phyloP scores from a whole-genome alignment of 1,140 invertebrate genomes.

The Diorhabda sublineata region DNA sequence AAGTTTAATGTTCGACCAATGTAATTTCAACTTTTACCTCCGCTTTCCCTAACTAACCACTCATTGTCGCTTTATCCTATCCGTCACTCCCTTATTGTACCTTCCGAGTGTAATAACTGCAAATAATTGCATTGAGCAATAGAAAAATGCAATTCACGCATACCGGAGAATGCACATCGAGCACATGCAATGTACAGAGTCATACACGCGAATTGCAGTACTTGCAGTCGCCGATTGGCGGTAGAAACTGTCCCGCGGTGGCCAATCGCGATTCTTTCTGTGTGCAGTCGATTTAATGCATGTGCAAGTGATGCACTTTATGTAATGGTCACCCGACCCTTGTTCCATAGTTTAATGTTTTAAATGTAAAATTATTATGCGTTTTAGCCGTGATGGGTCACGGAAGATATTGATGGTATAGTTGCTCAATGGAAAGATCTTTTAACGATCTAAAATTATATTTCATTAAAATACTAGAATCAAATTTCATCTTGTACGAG shows the following conservation, averaged over 20 bases:
- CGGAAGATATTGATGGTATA: too few relatives aligned
- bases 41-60: not conserved
- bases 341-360: not conserved
- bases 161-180: conserved; percentile 2
- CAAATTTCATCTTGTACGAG: too few relatives aligned
- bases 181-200: conserved; percentile 4
- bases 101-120: not conserved
- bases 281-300: conserved; percentile 9
- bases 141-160: conserved; percentile 9
- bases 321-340: conserved; percentile 12
- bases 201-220: conserved; percentile 14
- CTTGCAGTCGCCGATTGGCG: conserved; percentile 13
- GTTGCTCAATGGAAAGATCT: too few relatives aligned
- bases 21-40: not conserved
- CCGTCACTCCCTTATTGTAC: not conserved
- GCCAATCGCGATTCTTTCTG: not conserved
- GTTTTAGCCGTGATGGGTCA: too few relatives aligned
- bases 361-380: too few relatives aligned
- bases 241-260: not conserved
- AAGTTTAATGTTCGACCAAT: not conserved
- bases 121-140: conserved; percentile 8
- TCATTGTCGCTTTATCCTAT: not conserved
- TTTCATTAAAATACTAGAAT: too few relatives aligned
- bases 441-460: too few relatives aligned
- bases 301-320: conserved; percentile 10